phyloP scores from a whole-genome alignment of 2,888 invertebrate species.

The Hirtodrosophila duncani region DNA sequence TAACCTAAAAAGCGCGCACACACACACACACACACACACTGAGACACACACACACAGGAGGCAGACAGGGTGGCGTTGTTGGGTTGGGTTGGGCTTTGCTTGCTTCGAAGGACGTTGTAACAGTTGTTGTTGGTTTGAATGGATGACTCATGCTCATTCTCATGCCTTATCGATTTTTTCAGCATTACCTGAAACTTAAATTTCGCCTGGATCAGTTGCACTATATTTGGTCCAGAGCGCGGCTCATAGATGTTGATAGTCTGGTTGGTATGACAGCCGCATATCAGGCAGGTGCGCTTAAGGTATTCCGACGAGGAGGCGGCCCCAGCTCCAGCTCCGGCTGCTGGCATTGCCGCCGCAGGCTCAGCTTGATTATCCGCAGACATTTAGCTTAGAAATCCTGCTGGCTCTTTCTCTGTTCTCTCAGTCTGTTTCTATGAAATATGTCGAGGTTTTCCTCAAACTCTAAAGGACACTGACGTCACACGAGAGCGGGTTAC shows the following conservation, averaged over 20 bases:
- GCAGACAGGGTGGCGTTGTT: no score
- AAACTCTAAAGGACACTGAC: no score
- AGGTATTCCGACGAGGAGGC: slow-evolving; percentile 69
- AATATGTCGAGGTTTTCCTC: no score
- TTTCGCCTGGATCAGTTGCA: slow-evolving; percentile 77
- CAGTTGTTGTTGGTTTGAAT: slow-evolving; percentile 17
- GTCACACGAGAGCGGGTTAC: no score
- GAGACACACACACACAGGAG: slow-evolving; percentile 1
- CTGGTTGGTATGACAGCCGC: slow-evolving; percentile 78
- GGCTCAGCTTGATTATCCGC: slow-evolving; percentile 57
- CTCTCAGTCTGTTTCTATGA: no score
- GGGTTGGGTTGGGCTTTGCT: slow-evolving; percentile 7
- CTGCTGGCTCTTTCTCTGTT: no score
- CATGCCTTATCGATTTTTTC: slow-evolving; percentile 62
- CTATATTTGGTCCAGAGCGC: slow-evolving; percentile 77
- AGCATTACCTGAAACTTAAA: slow-evolving; percentile 77
- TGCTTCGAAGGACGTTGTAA: slow-evolving; percentile 44
- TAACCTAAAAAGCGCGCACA: slow-evolving; percentile 23
- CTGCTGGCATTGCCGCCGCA: slow-evolving; percentile 42
- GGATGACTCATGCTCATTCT: slow-evolving; percentile 68
- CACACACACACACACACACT: slow-evolving; percentile 6
- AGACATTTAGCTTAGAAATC: slow-evolving; percentile 41
- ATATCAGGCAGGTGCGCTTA: slow-evolving; percentile 78
- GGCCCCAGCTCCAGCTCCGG: slow-evolving; percentile 12
- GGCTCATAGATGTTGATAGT: slow-evolving; percentile 78